Base-by-base conservation (phyloP, 2,113 vertebrate genomes). In the Calyptomena viridis region DNA sequence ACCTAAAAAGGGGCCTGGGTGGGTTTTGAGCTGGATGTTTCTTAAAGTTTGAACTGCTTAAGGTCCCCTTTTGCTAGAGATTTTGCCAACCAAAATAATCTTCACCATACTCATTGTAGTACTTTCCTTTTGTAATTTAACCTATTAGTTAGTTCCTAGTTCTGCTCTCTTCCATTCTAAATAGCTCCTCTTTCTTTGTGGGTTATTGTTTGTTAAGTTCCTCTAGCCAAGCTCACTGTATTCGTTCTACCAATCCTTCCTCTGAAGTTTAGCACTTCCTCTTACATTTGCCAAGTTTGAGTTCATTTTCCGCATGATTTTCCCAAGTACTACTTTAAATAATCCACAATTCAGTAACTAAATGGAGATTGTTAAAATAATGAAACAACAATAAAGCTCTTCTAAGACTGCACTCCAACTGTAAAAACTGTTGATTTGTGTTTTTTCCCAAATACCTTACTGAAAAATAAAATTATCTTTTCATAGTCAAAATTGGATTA, bases 221-320 rank as follows among this genome's bases (percentile, higher is more conserved):
- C 77, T 92, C 40, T 71, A 74, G 83, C 91, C 90, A 86, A 81
- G 84, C 30, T 74, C 19, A 24, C 60, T n/a, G 31, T 92, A 71
- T 82, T 86, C 86, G 73, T 75, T 93, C 79, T 89, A 68, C 55
- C 88, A 80, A 0, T 66, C 64, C 75, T 81, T 92, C 76, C 88
- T 95, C 95, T 93, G 93, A 94, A 95, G 92, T 86, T 90, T 67
- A 89, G 76, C 49, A 84, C 80, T 96, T 95, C 94, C 94, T 87
- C 75, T 83, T 94, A 44, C 8, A n/a, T 11, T 1, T 89, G 95
- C 93, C 96, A 97, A 95, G 59, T 76, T 89, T 44, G 73, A 72
- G 86, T 95, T 96, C 55, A 81, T 93, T 95, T 96, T 93, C 92
- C 2, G 1, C 60, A 9, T 89, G 69, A 84, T 93, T 97, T 96